Base-by-base conservation (phyloP, 1,140 invertebrate species). In the Drosophila paulistorum region DNA sequence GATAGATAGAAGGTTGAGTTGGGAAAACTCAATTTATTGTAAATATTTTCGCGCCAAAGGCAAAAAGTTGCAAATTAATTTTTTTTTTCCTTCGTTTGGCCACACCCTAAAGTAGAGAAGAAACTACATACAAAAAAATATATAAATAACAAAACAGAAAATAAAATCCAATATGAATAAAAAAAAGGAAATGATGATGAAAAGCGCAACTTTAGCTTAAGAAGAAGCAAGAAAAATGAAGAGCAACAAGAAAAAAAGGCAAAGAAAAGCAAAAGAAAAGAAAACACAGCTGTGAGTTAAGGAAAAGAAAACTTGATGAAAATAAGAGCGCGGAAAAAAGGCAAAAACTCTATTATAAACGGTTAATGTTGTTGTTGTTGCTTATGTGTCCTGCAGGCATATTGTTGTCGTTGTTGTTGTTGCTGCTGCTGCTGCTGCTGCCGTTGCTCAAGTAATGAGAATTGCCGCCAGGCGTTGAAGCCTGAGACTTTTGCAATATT, bases 1-100 rank as follows among this genome's bases (percentile, higher is more conserved):
- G 30, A 4, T 7, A 4, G 26, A 3, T 20, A 2, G 11, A 10
- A 1, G 14, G 5, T 30, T 10, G 13, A 20, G 14, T 54, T 37
- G 20, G 30, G 81, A 81, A 84, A 85, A 84, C 74, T 77, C 67
- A 85, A 84, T 77, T 85, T 80, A 68, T 77, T 84, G 77, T 69
- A 85, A 85, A 84, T 84, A 84, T 84, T 80, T 81, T 80, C 74
- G 41, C 45, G 81, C 81, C 81, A 80, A 66, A 68, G 76, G 81
- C 81, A 54, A 71, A 51, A 74, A 82, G 68, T 82, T 78, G 79
- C 80, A 82, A 79, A 78, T 82, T 78, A 78, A 81, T 81, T 74
- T 74, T 81, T 57, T 81, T 70, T 57, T 58, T 17, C 0, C 30
- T 10, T 51, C 9, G 23, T 51, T 51, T 11, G 2, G 35, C 37